Percentiles rank a stretch among this genome's conserved stretches.
Evolutionary conservation across 1,140 invertebrate species (phyloP).

Genomic region (Cotesia glomerata): DNA sequence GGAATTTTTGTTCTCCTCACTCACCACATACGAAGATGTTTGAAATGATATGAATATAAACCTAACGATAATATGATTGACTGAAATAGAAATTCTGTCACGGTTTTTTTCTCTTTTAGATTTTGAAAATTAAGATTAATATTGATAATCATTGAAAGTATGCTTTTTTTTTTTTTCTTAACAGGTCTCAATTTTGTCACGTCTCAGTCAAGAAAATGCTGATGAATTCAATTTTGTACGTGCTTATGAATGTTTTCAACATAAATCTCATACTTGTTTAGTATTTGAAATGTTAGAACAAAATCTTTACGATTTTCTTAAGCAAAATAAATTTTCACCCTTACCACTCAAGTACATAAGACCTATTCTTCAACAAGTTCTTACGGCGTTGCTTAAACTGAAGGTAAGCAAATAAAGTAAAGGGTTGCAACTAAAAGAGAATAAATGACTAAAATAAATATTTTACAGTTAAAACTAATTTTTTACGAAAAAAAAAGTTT

Average conservation of each 20-base stretch:
- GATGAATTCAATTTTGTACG: slow-evolving; percentile 99
- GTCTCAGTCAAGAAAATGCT: slow-evolving; percentile 98
- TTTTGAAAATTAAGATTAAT: too few relatives aligned
- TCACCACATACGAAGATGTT: too few relatives aligned
- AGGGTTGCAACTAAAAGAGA: too few relatives aligned
- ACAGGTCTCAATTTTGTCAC: slow-evolving; percentile 93
- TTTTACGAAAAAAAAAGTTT: slow-evolving; percentile 30
- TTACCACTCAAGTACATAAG: slow-evolving; percentile 97
- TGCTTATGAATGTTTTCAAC: slow-evolving; percentile 99
- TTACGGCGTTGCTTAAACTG: slow-evolving; percentile 96
- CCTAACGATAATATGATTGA: too few relatives aligned
- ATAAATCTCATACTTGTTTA: slow-evolving; percentile 99
- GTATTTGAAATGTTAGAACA: slow-evolving; percentile 99
- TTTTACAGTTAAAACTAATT: too few relatives aligned
- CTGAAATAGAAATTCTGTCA: too few relatives aligned
- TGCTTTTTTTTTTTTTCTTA: slow-evolving; percentile 6
- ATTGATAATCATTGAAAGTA: too few relatives aligned
- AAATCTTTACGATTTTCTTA: slow-evolving; percentile 99
- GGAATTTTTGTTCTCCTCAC: too few relatives aligned
- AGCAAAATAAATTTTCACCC: slow-evolving; percentile 99
- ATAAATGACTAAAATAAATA: too few relatives aligned
- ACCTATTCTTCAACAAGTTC: slow-evolving; percentile 97
- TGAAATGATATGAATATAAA: too few relatives aligned
- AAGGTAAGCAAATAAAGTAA: slow-evolving; percentile 67
- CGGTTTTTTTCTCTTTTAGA: too few relatives aligned